phyloP scores from a whole-genome alignment of 2,888 invertebrate genomes.

The Pseudococcus jackbeardsleyi region DNA sequence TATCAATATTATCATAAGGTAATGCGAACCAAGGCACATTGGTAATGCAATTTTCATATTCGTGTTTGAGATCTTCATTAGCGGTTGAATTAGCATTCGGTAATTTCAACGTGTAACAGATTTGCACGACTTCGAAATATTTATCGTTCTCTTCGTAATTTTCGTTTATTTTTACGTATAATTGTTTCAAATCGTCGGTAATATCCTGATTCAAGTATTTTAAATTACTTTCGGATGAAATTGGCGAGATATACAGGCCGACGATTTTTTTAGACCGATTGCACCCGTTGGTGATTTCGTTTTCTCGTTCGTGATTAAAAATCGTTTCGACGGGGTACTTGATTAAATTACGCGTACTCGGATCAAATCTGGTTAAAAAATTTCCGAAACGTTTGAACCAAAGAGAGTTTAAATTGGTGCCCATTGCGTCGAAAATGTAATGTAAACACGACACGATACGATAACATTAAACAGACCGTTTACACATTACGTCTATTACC shows the following conservation, averaged over 20 bases:
- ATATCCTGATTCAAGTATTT: conserved; percentile 58
- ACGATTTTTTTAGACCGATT: conserved; percentile 20
- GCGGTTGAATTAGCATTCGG: conserved; percentile 2
- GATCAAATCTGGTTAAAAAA: conserved; percentile 44
- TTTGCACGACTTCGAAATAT: conserved; percentile 56
- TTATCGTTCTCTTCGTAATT: background rate
- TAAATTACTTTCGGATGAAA: conserved; percentile 8
- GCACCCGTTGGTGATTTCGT: conserved; percentile 52
- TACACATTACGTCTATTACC: background rate
- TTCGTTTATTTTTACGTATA: conserved; percentile 53
- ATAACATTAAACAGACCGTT: conserved; percentile 36
- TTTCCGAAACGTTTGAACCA: conserved; percentile 56
- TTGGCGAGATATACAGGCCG: conserved; percentile 53
- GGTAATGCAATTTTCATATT: conserved; percentile 62
- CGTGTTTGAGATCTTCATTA: conserved; percentile 51
- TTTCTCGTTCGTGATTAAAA: conserved; percentile 31
- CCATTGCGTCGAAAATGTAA: conserved; percentile 25
- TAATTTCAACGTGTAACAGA: conserved; percentile 32
- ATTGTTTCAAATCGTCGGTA: conserved; percentile 55
- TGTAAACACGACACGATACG: conserved; percentile 18
- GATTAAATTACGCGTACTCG: background rate
- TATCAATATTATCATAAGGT: conserved; percentile 79
- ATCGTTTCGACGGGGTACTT: conserved; percentile 23
- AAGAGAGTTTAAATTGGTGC: conserved; percentile 2
- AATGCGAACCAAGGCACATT: conserved; percentile 78